Evolutionary conservation across 1,140 invertebrate species (phyloP), one percentile per base, ranked within the genome.

Genomic region (Zelostemma sp.): DNA sequence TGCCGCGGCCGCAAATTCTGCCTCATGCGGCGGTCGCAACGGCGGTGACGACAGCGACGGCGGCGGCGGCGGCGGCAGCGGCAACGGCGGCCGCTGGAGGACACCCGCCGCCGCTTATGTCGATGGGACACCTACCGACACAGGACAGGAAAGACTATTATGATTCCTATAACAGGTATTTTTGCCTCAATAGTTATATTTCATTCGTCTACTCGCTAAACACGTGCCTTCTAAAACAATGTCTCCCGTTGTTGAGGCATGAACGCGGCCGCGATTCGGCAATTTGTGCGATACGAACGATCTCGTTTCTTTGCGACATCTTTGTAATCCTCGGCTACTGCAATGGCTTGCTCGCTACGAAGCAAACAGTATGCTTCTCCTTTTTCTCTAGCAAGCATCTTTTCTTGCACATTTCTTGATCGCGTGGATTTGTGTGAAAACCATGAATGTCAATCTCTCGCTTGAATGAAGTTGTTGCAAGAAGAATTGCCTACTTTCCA

Each of bases 131-230:
- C 67, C 78, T 77, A 56, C 76, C 80, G 72, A 75, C 76, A n/a
- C 33, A 35, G 83, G 84, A 86, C 77, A 85, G 84, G 83, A 85
- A 86, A 86, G 83, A 86, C 80, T 86, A 85, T 85, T 86, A 85
- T 85, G 84, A 86, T 81, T 84, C 83, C 78, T 85, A 86, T 79
- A 86, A 85, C 83, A 86, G 84, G 84, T 86, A 86, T 86, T 86
- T 86, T 80, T 80, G 83, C 79, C 76, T 80, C 79, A 84, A 81
- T 83, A 80, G 83, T 85, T n/a, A n/a, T 80, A 63, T 85, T 81
- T 85, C 59, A 83, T 85, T 78, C 77, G 78, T 77, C 78, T 84
- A 81, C 56, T 80, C 77, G 77, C 72, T 78, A 79, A 80, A 68
- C 72, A 74, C 60, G 73, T 6, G 11, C 17, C 6, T 15, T 17